phyloP scores from a whole-genome alignment of 2,888 invertebrate genomes.

The Athrips mouffetella region DNA sequence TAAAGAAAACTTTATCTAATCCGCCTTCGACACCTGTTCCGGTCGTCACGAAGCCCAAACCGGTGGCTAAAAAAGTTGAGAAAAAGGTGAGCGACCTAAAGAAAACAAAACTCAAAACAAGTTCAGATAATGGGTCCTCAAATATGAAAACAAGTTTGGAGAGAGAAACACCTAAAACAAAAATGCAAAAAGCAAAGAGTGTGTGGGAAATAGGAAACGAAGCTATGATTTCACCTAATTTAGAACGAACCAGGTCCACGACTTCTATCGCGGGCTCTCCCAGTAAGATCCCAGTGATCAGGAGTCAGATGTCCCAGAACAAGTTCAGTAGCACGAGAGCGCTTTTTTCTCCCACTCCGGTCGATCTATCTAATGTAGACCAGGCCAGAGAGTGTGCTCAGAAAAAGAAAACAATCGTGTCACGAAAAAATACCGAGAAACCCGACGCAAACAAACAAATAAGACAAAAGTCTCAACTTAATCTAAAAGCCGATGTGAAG shows the following conservation, averaged over 20 bases:
- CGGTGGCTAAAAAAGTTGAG: conserved; percentile 59
- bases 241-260: conserved; percentile 71
- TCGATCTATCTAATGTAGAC: conserved; percentile 75
- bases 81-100: conserved; percentile 63
- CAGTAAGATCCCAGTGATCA: conserved; percentile 81
- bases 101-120: conserved; percentile 63
- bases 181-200: conserved; percentile 74
- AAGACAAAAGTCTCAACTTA: conserved; percentile 70
- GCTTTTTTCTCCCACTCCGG: conserved; percentile 77
- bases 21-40: conserved; percentile 72
- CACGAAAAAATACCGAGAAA: conserved; percentile 58
- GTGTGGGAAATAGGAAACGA: conserved; percentile 76
- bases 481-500: conserved; percentile 60
- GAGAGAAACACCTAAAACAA: conserved; percentile 57
- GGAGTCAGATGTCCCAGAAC: conserved; percentile 71
- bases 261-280: conserved; percentile 78
- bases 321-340: conserved; percentile 74
- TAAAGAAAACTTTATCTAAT: conserved; percentile 75
- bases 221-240: conserved; percentile 51
- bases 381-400: conserved; percentile 77
- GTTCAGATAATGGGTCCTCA: conserved; percentile 59
- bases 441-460: conserved; percentile 59
- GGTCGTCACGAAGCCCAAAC: conserved; percentile 67
- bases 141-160: conserved; percentile 57
- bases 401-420: conserved; percentile 61